Evolutionary conservation across 1,140 invertebrate genomes (phyloP).

Genomic region (Carposina sasakii): DNA sequence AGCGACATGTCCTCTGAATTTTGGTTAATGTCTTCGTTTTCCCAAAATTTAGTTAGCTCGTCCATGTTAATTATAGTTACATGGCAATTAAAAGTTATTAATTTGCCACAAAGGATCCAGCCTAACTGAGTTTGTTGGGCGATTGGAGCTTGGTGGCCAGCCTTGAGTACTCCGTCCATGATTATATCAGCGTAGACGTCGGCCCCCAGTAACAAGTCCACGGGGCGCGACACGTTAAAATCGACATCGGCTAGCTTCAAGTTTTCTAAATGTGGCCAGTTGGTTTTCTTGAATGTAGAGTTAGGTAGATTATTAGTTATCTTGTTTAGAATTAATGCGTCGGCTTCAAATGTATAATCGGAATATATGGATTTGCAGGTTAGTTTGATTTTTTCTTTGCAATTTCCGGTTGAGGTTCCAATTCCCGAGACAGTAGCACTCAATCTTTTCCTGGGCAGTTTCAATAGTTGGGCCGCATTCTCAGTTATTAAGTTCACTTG

Average conservation of each 20-base stretch:
- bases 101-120: slow-evolving; percentile 25
- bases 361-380: slow-evolving; percentile 18
- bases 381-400: slow-evolving; percentile 12
- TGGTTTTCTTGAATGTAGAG: background rate
- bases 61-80: slow-evolving; percentile 12
- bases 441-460: slow-evolving; percentile 13
- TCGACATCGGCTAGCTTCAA: slow-evolving; percentile 6
- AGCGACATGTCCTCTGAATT: background rate
- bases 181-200: slow-evolving; percentile 21
- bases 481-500: slow-evolving; percentile 21
- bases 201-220: slow-evolving; percentile 23
- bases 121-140: slow-evolving; percentile 29
- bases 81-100: slow-evolving; percentile 17
- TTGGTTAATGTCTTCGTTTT: slow-evolving; percentile 20
- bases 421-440: slow-evolving; percentile 15
- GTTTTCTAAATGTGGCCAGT: slow-evolving; percentile 7
- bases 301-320: slow-evolving; percentile 13
- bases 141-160: background rate
- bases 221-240: slow-evolving; percentile 4
- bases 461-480: slow-evolving; percentile 19
- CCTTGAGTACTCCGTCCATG: slow-evolving; percentile 16
- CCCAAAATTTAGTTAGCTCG: slow-evolving; percentile 23
- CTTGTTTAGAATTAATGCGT: slow-evolving; percentile 18
- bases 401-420: slow-evolving; percentile 9
- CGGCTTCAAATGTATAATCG: slow-evolving; percentile 9